Evolutionary conservation across 2,113 vertebrate species (phyloP), one percentile per base, ranked within the genome.

Genomic region (Megaceryle maxima): DNA sequence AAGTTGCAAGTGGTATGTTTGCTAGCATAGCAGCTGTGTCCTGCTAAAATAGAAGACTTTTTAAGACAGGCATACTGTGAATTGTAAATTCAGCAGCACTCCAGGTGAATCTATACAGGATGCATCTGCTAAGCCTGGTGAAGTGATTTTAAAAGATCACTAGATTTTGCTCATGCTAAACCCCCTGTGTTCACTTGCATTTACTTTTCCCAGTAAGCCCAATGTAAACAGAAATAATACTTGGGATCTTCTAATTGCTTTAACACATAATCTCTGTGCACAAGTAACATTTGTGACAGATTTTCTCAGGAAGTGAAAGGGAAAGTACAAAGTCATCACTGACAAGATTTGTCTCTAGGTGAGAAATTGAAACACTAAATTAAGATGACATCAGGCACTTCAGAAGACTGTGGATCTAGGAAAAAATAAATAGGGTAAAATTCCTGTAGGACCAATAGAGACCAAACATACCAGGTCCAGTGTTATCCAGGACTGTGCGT

Each of bases 361-460:
- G 74, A 87, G 86, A 69, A 92, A 88, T 82, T 72, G 77, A 84
- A 91, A 69, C 43, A 51, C 85, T 88, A 81, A 96, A 95, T 95
- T 91, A 93, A 90, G 22, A 17, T 43, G 87, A 83, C 37, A 46
- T 37, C 44, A 77, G 59, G 70, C 70, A 63, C 56, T 77, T 85
- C 84, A 80, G 85, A 86, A 85, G 33, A 33, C 66, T 63, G 28
- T 51, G 39, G 21, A 48, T 89, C 62, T 83, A 72, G 57, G 31
- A 50, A 93, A 88, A 75, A 76, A 89, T n/a, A 86, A 93, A 83
- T 8, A 50, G 37, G 31, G 6, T 76, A 59, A 82, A 92, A 90
- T 85, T 84, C 81, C 86, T 80, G 16, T 26, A 89, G 80, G 70
- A 83, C 77, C 81, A 74, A 57, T 29, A 63, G 74, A 85, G 83